These are phyloP conservation scores for Parnassius orleans DNA, from an alignment of 2,888 invertebrate genomes.

Conservation along the genomic window DNA sequence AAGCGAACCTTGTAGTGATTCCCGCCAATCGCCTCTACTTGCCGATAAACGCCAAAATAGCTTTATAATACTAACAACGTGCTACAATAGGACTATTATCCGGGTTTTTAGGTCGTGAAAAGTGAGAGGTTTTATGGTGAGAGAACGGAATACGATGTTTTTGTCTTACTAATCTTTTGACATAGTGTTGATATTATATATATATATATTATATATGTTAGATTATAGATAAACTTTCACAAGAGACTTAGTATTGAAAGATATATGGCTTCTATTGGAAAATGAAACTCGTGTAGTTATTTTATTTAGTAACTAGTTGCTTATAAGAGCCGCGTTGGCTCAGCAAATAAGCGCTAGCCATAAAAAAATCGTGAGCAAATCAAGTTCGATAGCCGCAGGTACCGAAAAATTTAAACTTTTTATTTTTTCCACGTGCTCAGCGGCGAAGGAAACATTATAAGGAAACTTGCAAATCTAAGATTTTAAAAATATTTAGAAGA, in stretches of 20 bases:
- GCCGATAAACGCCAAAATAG: constrained; percentile 29
- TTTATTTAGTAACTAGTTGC: no score
- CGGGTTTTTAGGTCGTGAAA: constrained; percentile 10
- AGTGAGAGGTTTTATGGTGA: neutral
- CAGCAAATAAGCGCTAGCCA: no score
- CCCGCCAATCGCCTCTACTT: constrained; percentile 34
- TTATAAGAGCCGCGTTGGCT: no score
- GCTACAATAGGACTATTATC: constrained; percentile 23
- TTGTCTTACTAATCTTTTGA: neutral
- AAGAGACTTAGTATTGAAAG: neutral
- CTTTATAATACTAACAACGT: constrained; percentile 5
- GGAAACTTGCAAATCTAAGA: no score
- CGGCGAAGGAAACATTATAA: no score
- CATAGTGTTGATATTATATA: neutral
- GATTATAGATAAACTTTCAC: neutral
- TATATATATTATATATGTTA: neutral
- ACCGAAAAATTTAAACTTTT: no score
- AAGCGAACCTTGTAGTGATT: constrained; percentile 42
- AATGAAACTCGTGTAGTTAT: constrained; percentile 3
- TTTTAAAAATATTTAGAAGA: no score
- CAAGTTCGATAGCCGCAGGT: no score
- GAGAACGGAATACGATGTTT: neutral
- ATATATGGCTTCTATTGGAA: constrained; percentile 13
- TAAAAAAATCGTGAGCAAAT: no score
- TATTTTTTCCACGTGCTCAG: no score